phyloP scores from a whole-genome alignment of 2,888 invertebrate species.

The Poecilus cupreus region DNA sequence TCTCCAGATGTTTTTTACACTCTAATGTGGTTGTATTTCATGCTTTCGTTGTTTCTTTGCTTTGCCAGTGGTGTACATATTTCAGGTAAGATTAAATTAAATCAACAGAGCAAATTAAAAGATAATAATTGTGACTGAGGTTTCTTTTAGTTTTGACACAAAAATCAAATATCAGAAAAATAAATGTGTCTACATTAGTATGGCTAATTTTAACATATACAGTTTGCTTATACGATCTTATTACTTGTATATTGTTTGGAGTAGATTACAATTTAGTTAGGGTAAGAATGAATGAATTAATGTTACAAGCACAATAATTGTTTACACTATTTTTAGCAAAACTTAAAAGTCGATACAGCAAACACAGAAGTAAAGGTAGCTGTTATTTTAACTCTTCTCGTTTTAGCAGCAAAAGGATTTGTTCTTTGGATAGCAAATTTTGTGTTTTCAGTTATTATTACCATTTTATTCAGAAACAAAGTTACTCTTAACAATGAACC shows the following conservation, averaged over 20 bases:
- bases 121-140: background rate
- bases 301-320: background rate
- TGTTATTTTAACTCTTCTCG: constrained; percentile 5
- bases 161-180: constrained; percentile 25
- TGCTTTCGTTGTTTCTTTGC: constrained; percentile 39
- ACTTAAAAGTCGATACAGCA: background rate
- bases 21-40: constrained; percentile 47
- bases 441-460: background rate
- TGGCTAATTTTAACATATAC: background rate
- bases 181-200: constrained; percentile 33
- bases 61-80: constrained; percentile 30
- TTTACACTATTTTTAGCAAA: background rate
- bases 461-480: constrained; percentile 9
- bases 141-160: constrained; percentile 23
- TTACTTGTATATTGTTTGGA: constrained; percentile 37
- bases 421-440: constrained; percentile 49
- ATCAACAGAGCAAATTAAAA: too few relatives aligned
- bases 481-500: background rate
- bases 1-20: constrained; percentile 2
- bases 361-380: constrained; percentile 7
- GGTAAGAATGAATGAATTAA: background rate
- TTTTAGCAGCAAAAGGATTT: constrained; percentile 52
- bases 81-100: too few relatives aligned
- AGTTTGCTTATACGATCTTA: constrained; percentile 22
- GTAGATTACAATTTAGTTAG: constrained; percentile 28